Percentiles rank a stretch among this genome's conserved stretches.
phyloP scores from a whole-genome alignment of 2,888 invertebrate genomes.

The Rhagonycha fulva region DNA sequence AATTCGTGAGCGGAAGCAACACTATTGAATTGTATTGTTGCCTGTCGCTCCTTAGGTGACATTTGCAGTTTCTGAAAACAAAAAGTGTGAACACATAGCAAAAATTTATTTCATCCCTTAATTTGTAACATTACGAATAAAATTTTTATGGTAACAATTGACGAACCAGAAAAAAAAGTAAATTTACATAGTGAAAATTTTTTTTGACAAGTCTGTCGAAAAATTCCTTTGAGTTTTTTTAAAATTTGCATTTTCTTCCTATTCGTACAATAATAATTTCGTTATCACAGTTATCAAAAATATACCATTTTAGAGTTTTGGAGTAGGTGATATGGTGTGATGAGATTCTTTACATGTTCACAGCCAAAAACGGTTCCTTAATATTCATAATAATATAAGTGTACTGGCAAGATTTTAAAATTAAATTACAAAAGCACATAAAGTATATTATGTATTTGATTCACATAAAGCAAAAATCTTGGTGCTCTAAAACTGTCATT shows the following conservation, averaged over 20 bases:
- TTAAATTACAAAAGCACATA: neutral
- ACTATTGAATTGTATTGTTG: slow-evolving; percentile 60
- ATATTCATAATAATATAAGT: neutral
- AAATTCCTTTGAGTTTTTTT: no score
- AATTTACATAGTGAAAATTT: no score
- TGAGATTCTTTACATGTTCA: neutral
- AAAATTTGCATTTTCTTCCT: neutral
- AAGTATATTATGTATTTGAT: neutral
- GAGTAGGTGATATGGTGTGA: neutral
- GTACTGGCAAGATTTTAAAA: neutral
- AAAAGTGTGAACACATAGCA: slow-evolving; percentile 23
- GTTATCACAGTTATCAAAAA: neutral
- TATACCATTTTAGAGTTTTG: neutral
- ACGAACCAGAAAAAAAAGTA: neutral
- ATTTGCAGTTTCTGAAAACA: slow-evolving; percentile 53
- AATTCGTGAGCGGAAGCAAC: slow-evolving; percentile 60
- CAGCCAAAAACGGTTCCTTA: neutral
- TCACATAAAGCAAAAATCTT: neutral
- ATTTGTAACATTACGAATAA: neutral
- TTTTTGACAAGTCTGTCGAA: no score
- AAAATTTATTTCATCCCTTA: neutral
- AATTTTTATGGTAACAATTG: neutral
- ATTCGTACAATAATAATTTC: neutral
- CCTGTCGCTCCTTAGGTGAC: slow-evolving; percentile 50
- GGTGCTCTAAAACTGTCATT: neutral